Base-by-base conservation (phyloP, 1,140 invertebrate genomes). In the Myzus persicae region DNA sequence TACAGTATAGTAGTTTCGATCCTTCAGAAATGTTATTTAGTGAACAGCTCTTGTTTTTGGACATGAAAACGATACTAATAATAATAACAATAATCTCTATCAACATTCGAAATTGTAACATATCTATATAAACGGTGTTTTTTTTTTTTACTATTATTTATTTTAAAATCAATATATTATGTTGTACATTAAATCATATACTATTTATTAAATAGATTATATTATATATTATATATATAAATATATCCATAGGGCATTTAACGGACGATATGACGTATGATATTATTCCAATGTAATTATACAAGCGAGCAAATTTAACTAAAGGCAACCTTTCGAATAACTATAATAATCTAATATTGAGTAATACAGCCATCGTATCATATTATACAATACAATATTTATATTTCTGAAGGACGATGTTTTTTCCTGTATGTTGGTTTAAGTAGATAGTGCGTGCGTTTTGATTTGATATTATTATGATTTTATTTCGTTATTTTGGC, bases 361-460 rank as follows among this genome's bases (percentile, higher is more conserved):
- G 36, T 48, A n/a, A 67, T 90, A 89, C 67, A 31, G 26, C 26
- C 42, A 67, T n/a, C n/a, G 59, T 67, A 67, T 67, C 59, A n/a
- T n/a, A 67, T 67, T 59, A 14, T 90, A 67, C 40, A 91, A 91
- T 81, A 82, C 44, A 81, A 18, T 48, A 26, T 82, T 38, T 51
- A 93, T 93, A 93, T 93, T 93, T 93, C 91, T 93, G 91, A 93
- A 93, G 91, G 91, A 93, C 44, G 76, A 93, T 93, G n/a, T 82
- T 92, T 84, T 91, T 93, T 48, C 46, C 91, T 93, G 91, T 93
- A 93, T 93, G 91, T 93, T 93, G 76, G 36, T 93, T 93, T 93
- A 91, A 54, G 91, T 93, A 93, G 91, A 93, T 93, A 93, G 91
- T 84, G 91, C 67, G 91, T 93, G 91, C 81, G 76, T 93, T 93